These are phyloP conservation scores for Valencia hispanica DNA, from an alignment of 2,797 vertebrate genomes.

Conservation along the genomic window DNA sequence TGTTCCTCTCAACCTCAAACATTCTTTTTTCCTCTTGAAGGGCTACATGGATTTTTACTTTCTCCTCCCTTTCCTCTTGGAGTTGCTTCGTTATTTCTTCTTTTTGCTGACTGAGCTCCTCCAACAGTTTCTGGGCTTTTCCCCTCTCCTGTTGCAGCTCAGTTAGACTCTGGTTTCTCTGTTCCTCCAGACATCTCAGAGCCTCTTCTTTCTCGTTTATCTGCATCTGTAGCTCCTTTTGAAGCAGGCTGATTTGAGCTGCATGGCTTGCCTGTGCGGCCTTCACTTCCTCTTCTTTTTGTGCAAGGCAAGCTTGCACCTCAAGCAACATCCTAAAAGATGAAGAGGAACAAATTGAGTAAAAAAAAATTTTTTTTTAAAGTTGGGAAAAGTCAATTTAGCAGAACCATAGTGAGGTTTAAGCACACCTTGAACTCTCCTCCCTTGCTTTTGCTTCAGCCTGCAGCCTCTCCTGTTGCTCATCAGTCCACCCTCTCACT, in stretches of 20 bases:
- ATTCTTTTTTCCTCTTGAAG: conserved; percentile 68
- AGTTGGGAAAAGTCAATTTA: too few relatives aligned
- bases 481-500: conserved; percentile 69
- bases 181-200: conserved; percentile 70
- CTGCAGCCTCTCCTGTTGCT: conserved; percentile 68
- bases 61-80: conserved; percentile 70
- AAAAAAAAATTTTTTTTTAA: not conserved
- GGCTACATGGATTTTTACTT: conserved; percentile 61
- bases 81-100: conserved; percentile 61
- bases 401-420: not conserved
- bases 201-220: conserved; percentile 70
- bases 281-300: conserved; percentile 82
- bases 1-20: conserved; percentile 52
- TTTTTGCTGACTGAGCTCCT: conserved; percentile 71
- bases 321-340: conserved; percentile 85
- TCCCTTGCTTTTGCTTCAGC: conserved; percentile 76
- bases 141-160: conserved; percentile 63
- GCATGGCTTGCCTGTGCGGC: conserved; percentile 64
- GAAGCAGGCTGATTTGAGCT: conserved; percentile 71
- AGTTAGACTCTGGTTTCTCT: conserved; percentile 64
- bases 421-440: conserved; percentile 83
- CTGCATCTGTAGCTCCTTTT: conserved; percentile 74
- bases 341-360: too few relatives aligned
- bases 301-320: conserved; percentile 78
- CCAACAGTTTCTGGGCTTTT: conserved; percentile 56